These are phyloP conservation scores for Taurulus bubalis DNA, from an alignment of 2,113 vertebrate genomes.

Conservation along the genomic window DNA sequence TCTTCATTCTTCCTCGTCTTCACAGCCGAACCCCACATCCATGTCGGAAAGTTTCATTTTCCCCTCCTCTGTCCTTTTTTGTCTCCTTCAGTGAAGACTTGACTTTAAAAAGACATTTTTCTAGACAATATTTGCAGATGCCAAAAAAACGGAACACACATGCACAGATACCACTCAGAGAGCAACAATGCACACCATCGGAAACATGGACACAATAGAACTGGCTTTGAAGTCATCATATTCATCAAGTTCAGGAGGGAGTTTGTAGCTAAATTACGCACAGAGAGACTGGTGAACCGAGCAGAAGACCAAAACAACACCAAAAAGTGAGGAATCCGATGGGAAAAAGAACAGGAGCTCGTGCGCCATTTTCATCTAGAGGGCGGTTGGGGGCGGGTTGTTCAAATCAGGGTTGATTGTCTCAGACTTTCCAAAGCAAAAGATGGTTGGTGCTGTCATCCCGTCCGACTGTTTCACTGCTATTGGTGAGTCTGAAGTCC, in stretches of 20 bases:
- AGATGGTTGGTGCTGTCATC: constrained; percentile 99
- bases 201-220: constrained; percentile 51
- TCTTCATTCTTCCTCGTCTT: constrained; percentile 18
- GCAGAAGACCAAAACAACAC: constrained; percentile 64
- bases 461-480: constrained; percentile 95
- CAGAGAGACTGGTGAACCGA: constrained; percentile 71
- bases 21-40: constrained; percentile 17
- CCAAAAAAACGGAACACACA: constrained; percentile 25
- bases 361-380: constrained; percentile 38
- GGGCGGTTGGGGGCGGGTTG: constrained; percentile 1
- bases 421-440: constrained; percentile 95
- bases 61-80: constrained; percentile 18
- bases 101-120: constrained; percentile 41
- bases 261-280: constrained; percentile 63
- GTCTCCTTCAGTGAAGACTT: constrained; percentile 27
- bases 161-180: constrained; percentile 47
- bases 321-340: constrained; percentile 36
- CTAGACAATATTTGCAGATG: constrained; percentile 45
- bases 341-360: constrained; percentile 24
- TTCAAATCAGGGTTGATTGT: not conserved
- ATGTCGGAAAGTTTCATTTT: constrained; percentile 12
- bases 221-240: constrained; percentile 48
- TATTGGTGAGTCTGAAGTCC: constrained; percentile 94
- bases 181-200: constrained; percentile 46
- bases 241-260: constrained; percentile 46